phyloP scores from a whole-genome alignment of 1,140 invertebrate genomes.

The Brachionus rotundiformis region DNA sequence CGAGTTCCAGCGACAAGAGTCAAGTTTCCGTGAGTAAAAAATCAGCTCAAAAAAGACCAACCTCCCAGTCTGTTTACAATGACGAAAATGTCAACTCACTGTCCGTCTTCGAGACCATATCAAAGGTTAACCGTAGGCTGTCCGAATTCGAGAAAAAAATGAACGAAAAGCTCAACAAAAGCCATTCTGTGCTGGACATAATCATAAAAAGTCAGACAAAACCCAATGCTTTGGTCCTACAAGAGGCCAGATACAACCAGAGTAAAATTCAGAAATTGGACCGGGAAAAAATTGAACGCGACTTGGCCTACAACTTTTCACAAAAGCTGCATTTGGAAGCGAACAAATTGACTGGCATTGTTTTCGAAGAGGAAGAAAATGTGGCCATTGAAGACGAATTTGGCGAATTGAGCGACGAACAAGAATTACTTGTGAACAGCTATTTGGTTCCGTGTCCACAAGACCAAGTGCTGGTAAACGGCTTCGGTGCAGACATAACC shows the following conservation, averaged over 20 bases:
- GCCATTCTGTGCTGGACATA: conserved; percentile 20
- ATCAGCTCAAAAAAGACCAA: conserved; percentile 17
- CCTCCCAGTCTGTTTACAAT: neutral
- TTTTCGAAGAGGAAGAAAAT: conserved; percentile 18
- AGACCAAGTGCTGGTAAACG: conserved; percentile 65
- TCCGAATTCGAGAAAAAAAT: conserved; percentile 36
- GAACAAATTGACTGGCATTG: neutral
- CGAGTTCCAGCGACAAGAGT: neutral
- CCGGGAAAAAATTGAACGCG: conserved; percentile 28
- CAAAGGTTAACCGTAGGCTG: neutral
- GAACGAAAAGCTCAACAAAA: conserved; percentile 22
- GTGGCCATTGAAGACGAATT: conserved; percentile 27
- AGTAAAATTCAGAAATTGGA: conserved; percentile 43
- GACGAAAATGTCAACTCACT: conserved; percentile 28
- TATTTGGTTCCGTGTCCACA: conserved; percentile 21
- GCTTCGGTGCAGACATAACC: conserved; percentile 68
- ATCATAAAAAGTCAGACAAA: conserved; percentile 36
- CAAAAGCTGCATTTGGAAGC: conserved; percentile 42
- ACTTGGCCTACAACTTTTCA: conserved; percentile 46
- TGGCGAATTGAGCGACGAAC: neutral
- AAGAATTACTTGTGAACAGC: conserved; percentile 19
- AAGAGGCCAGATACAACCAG: conserved; percentile 39
- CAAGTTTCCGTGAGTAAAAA: neutral
- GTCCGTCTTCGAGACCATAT: neutral
- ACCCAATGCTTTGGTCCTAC: neutral